phyloP scores from a whole-genome alignment of 2,797 vertebrate species.

The Erpetoichthys calabaricus region DNA sequence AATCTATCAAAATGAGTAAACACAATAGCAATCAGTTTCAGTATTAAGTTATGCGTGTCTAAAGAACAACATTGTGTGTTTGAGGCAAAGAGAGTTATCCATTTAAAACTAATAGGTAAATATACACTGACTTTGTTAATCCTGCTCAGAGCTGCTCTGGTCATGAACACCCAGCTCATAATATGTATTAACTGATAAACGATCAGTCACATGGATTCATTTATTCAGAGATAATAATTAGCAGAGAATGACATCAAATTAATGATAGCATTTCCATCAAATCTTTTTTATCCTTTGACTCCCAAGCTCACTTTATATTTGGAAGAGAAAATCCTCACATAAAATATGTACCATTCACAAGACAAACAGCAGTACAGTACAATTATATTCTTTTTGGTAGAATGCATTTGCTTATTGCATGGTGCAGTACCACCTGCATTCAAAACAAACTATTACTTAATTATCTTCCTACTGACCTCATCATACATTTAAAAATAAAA shows the following conservation, averaged over 20 bases:
- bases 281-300: too few species aligned
- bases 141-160: slow-evolving; percentile 8
- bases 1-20: slow-evolving; percentile 34
- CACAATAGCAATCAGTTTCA: slow-evolving; percentile 26
- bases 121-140: slow-evolving; percentile 17
- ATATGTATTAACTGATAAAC: background rate
- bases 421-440: too few species aligned
- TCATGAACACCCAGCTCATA: slow-evolving; percentile 16
- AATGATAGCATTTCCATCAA: background rate
- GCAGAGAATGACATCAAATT: background rate
- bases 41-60: slow-evolving; percentile 30
- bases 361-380: too few species aligned
- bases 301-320: too few species aligned
- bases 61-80: slow-evolving; percentile 20
- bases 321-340: too few species aligned
- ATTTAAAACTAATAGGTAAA: slow-evolving; percentile 39
- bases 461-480: too few species aligned
- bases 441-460: too few species aligned
- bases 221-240: background rate
- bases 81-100: slow-evolving; percentile 29
- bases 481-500: too few species aligned
- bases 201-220: background rate
- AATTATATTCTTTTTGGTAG: too few species aligned
- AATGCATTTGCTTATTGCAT: too few species aligned
- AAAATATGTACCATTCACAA: too few species aligned